Evolutionary conservation across 1,140 invertebrate genomes (phyloP), one percentile per base, ranked within the genome.

Genomic region (Muscidifurax raptorellus): DNA sequence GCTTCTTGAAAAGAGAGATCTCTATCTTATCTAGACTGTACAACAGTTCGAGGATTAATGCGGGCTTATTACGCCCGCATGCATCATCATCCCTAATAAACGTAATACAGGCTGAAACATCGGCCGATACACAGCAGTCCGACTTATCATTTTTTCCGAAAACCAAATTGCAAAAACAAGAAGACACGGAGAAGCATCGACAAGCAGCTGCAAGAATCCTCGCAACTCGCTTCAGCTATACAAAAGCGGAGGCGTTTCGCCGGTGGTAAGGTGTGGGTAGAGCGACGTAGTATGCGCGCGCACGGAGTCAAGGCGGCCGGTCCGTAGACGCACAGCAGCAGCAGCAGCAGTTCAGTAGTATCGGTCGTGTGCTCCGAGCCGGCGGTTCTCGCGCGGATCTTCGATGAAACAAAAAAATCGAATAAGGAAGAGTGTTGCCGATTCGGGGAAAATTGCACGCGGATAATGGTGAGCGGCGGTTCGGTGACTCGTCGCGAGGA

Each of bases 281-380:
- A 78, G 36, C n/a, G n/a, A 22, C 76, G 71, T 44, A 71, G 71
- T 44, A 71, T 44, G 82, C 72, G 74, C 32, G 74, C 72, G 82
- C 36, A 27, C 6, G n/a, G 64, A 27, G 69, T 9, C 40, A 32
- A 7, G 2, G 36, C 44, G 79, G 59, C 82, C 78, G 86, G 69
- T 75, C 77, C 84, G 83, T 74, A 78, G 82, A 66, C 32, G 69
- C 47, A 32, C 69, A 28, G 47, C 80, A 47, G 78, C 75, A 83
- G 86, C 86, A 80, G 81, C 74, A 86, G 84, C 85, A 59, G 59
- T 79, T 66, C 84, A 82, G 86, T 87, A 90, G 88, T 88, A 77
- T 88, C 74, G 80, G 59, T 85, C 85, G 86, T 85, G 87, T 86
- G 82, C 75, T 86, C 86, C 82, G 27, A 27, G 75, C 84, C 27